Percentiles rank a stretch among this genome's conserved stretches.
These are phyloP conservation scores for Brachirus orientalis DNA, from an alignment of 2,113 vertebrate species.

Conservation along the genomic window DNA sequence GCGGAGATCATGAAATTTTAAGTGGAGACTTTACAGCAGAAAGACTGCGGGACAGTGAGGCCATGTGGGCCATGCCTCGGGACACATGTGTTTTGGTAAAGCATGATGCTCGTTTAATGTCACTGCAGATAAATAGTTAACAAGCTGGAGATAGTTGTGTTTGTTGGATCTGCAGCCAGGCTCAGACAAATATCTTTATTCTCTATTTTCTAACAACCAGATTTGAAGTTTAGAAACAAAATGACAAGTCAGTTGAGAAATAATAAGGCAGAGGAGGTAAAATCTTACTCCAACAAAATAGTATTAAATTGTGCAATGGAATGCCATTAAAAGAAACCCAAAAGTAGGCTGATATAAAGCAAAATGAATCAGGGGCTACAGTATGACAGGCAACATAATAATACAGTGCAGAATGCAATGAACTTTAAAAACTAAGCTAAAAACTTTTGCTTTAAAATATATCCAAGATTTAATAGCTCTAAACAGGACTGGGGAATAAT, in stretches of 20 bases:
- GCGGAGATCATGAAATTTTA: conserved; percentile 95
- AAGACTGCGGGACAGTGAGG: conserved; percentile 74
- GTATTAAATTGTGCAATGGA: conserved; percentile 21
- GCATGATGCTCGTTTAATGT: conserved; percentile 82
- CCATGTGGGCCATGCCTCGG: conserved; percentile 74
- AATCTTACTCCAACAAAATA: conserved; percentile 35
- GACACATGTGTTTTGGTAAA: conserved; percentile 83
- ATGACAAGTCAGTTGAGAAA: conserved; percentile 46
- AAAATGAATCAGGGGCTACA: no score
- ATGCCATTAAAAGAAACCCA: not conserved
- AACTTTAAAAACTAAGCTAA: no score
- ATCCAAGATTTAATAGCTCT: no score
- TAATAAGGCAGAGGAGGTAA: conserved; percentile 9
- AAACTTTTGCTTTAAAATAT: no score
- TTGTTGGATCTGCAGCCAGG: conserved; percentile 40
- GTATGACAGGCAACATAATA: no score
- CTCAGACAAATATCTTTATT: conserved; percentile 25
- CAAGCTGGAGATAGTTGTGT: conserved; percentile 78
- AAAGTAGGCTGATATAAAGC: no score
- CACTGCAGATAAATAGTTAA: conserved; percentile 88
- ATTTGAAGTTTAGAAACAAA: conserved; percentile 28
- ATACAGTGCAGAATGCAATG: no score
- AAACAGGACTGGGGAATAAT: no score
- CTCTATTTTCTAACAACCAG: conserved; percentile 12
- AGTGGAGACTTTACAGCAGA: conserved; percentile 88